A percentile compares a stretch with the other conserved stretches of the same genome.
Conservation (phyloP, 2,888 invertebrate genomes). For the Drosophila picticornis region DNA sequence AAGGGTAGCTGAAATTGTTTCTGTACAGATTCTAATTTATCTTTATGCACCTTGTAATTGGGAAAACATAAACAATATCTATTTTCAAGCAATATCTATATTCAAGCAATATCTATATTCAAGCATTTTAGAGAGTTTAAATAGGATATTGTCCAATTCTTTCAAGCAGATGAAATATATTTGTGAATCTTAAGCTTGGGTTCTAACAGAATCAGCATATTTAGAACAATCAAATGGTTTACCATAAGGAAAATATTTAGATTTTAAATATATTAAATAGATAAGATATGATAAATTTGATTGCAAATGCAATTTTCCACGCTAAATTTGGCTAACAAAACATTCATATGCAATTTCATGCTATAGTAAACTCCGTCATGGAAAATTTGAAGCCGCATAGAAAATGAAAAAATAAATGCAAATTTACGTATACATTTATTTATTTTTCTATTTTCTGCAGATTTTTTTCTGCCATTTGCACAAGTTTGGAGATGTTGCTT, state of each 20-base stretch:
- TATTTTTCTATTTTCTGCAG: not conserved
- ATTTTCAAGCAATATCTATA: no score
- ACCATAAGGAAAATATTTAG: not conserved
- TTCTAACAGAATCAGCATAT: not conserved
- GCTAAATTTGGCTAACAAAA: not conserved
- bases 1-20: not conserved
- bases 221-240: not conserved
- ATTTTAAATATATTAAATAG: not conserved
- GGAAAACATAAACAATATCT: rapidly evolving
- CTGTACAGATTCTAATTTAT: not conserved
- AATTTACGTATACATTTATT: not conserved
- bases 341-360: not conserved
- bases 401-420: not conserved
- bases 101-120: not conserved
- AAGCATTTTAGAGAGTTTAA: not conserved
- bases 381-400: not conserved
- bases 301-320: not conserved
- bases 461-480: not conserved
- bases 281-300: not conserved
- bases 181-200: not conserved
- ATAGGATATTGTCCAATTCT: not conserved
- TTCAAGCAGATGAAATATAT: not conserved
- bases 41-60: not conserved
- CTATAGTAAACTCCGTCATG: not conserved
- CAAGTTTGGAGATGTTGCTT: not conserved